These are phyloP conservation scores for Eupithecia vulgata DNA, from an alignment of 2,888 invertebrate species.

Conservation along the genomic window DNA sequence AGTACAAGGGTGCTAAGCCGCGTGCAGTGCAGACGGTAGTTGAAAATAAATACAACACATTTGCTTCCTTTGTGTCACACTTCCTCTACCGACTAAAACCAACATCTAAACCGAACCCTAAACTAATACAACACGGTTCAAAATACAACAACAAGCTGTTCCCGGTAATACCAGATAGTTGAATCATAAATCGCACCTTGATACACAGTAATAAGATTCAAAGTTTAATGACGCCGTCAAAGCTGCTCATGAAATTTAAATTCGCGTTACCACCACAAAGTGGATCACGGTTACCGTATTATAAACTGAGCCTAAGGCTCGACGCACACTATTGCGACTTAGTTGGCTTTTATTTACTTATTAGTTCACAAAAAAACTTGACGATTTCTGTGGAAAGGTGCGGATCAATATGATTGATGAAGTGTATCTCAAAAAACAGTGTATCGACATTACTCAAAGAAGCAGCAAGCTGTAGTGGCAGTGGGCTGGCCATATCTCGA, in stretches of 20 bases:
- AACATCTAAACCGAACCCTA: neutral
- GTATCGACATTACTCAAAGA: too few species aligned
- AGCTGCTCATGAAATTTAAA: conserved; percentile 64
- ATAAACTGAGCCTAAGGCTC: conserved; percentile 15
- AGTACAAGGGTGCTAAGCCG: neutral
- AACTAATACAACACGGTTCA: conserved; percentile 15
- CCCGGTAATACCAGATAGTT: neutral
- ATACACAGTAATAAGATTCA: conserved; percentile 20
- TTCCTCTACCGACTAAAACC: neutral
- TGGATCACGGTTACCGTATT: conserved; percentile 43
- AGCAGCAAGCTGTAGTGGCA: too few species aligned
- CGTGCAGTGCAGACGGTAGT: neutral
- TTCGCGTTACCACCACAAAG: conserved; percentile 57
- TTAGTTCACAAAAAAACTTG: neutral
- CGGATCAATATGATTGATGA: neutral
- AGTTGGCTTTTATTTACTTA: neutral
- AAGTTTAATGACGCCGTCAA: conserved; percentile 45
- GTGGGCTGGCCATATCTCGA: too few species aligned
- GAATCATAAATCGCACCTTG: conserved; percentile 15
- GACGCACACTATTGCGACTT: neutral
- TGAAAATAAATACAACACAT: neutral
- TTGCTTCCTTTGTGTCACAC: conserved; percentile 1
- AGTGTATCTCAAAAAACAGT: too few species aligned
- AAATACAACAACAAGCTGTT: conserved; percentile 10
- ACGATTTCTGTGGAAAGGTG: neutral